Evolutionary conservation across 2,888 invertebrate species (phyloP).

Genomic region (Nomada hirtipes): DNA sequence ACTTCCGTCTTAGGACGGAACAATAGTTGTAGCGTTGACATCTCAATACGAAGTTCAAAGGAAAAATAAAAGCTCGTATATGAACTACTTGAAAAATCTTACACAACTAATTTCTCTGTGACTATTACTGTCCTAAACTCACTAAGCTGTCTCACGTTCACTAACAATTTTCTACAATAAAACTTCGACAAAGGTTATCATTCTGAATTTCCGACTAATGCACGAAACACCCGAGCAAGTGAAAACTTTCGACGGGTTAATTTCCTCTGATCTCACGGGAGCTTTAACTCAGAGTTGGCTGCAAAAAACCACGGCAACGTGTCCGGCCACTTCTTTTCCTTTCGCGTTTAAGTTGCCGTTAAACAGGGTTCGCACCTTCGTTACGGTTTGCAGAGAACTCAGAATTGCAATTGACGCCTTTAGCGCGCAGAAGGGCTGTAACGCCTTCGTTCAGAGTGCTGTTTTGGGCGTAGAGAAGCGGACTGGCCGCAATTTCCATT

Average conservation of each 20-base stretch:
- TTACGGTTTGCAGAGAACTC: slow-evolving; percentile 36
- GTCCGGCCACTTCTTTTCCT: slow-evolving; percentile 33
- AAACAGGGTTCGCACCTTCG: slow-evolving; percentile 50
- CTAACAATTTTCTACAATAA: neutral
- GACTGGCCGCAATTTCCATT: slow-evolving; percentile 5
- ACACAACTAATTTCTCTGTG: neutral
- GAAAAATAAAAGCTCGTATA: no score
- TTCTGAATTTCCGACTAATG: slow-evolving; percentile 5
- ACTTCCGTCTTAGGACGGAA: no score
- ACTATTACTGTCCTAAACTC: neutral
- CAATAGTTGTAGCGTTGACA: no score
- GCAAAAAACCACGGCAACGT: slow-evolving; percentile 22
- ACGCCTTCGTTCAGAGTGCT: neutral
- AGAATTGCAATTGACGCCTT: slow-evolving; percentile 35
- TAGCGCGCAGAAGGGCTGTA: neutral
- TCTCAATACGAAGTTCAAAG: no score
- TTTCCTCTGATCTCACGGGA: slow-evolving; percentile 27
- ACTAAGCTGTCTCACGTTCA: neutral
- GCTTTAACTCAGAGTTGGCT: slow-evolving; percentile 1
- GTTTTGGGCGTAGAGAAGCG: slow-evolving; percentile 12
- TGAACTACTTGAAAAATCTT: neutral
- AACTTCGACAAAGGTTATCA: neutral
- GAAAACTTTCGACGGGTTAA: slow-evolving; percentile 18
- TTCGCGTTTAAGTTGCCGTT: slow-evolving; percentile 51
- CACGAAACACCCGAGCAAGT: neutral